Evolutionary conservation across 2,888 invertebrate genomes (phyloP).

Genomic region (Magallana nippona): DNA sequence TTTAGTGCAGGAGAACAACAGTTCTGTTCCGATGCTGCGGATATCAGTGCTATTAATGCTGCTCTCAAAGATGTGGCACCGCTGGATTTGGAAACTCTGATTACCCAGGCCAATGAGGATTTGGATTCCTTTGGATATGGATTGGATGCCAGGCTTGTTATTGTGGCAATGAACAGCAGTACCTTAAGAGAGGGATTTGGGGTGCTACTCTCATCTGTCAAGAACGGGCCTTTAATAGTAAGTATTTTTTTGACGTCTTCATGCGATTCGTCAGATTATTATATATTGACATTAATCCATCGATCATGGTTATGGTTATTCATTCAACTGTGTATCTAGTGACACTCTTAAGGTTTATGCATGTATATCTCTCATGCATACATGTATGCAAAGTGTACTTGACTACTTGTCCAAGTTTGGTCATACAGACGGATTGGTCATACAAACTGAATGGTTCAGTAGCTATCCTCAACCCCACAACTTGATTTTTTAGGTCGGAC

Average conservation of each 20-base stretch:
- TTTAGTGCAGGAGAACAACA: constrained; percentile 36
- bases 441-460: too few relatives aligned
- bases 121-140: constrained; percentile 52
- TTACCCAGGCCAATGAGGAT: constrained; percentile 51
- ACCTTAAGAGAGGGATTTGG: not conserved
- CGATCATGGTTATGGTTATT: too few relatives aligned
- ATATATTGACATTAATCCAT: too few relatives aligned
- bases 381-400: too few relatives aligned
- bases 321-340: too few relatives aligned
- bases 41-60: not conserved
- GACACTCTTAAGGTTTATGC: too few relatives aligned
- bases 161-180: constrained; percentile 47
- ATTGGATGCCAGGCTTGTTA: constrained; percentile 49
- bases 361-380: too few relatives aligned
- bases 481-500: too few relatives aligned
- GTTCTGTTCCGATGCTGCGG: not conserved
- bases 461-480: too few relatives aligned
- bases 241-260: not conserved
- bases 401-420: too few relatives aligned
- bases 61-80: constrained; percentile 39
- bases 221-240: not conserved
- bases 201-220: not conserved
- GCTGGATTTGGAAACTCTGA: constrained; percentile 47
- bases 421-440: too few relatives aligned
- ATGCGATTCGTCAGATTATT: too few relatives aligned